A percentile compares a stretch with the other conserved stretches of the same genome.
Conservation (phyloP, 1,140 invertebrate species). For the Drosophila simulans region DNA sequence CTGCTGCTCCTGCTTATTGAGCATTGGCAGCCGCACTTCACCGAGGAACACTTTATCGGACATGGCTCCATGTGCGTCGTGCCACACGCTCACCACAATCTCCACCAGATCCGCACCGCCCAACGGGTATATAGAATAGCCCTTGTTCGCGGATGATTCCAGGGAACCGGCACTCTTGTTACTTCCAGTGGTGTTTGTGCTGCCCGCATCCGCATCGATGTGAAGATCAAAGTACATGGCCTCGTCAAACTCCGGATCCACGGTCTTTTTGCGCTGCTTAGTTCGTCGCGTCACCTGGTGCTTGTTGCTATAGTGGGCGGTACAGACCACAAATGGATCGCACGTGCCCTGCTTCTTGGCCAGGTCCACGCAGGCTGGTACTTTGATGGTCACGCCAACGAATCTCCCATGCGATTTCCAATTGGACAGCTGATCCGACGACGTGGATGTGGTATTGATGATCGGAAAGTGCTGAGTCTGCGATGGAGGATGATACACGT, state of each 20-base stretch:
- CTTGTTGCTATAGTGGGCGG: conserved; percentile 91
- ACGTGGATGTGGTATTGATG: conserved; percentile 37
- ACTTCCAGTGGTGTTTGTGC: conserved; percentile 79
- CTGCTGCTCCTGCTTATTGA: conserved; percentile 88
- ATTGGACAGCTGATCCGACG: conserved; percentile 64
- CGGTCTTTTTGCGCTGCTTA: conserved; percentile 95
- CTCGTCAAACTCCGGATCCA: conserved; percentile 95
- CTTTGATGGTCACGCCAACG: conserved; percentile 86
- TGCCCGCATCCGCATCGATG: conserved; percentile 86
- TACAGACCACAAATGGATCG: conserved; percentile 94
- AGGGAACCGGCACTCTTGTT: conserved; percentile 61
- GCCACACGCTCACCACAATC: conserved; percentile 92
- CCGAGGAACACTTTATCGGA: conserved; percentile 93
- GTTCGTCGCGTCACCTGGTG: conserved; percentile 93
- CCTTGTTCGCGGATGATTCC: conserved; percentile 81
- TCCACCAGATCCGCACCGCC: conserved; percentile 88
- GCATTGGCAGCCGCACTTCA: conserved; percentile 92
- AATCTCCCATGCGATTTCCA: conserved; percentile 64
- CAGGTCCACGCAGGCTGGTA: conserved; percentile 94
- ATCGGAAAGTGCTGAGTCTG: conserved; percentile 39
- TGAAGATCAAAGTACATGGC: conserved; percentile 93
- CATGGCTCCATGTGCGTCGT: conserved; percentile 91
- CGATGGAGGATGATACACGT: conserved; percentile 46
- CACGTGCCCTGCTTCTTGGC: conserved; percentile 95
- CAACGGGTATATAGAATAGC: conserved; percentile 86